Base-by-base conservation (phyloP, 2,888 invertebrate genomes). In the Drosophila nr. medialis region DNA sequence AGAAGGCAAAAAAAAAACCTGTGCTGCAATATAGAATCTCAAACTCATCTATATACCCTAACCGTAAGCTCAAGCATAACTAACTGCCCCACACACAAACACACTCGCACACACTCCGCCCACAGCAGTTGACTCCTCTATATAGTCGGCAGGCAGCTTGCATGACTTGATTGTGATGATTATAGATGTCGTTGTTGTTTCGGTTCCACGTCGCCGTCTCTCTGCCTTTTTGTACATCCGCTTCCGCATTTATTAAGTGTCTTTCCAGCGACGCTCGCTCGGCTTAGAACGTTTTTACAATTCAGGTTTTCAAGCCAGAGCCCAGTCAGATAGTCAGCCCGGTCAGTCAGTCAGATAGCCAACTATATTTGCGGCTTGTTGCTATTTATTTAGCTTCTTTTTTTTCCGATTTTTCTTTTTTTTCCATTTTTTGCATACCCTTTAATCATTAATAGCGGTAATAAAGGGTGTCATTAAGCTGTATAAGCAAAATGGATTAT, bases 201-300 rank as follows among this genome's bases (percentile, higher is more conserved):
- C 59, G 61, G 75, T 75, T 72, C 68, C 72, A 64, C 59, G 49
- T 67, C 77, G 56, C 15, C 54, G 51, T 71, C 64, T 69, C 50
- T 75, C 53, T 75, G 67, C 45, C 72, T 87, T 77, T 89, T 90
- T 81, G 83, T 88, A 91, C 91, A 91, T 91, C 91, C 91, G 91
- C 91, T 91, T 91, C 91, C 91, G 91, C 91, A 91, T 91, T 91
- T 91, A 88, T 90, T 88, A 90, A 90, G 90, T 90, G 86, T 87
- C 88, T 87, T 89, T 89, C 81, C 88, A 86, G 77, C 84, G 80
- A 75, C 65, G 70, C 62, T 82, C 78, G 75, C 62, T 80, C 78
- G 75, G 74, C 77, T 86, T 85, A 87, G 86, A 87, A 87, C 85
- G 83, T 83, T 89, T 88, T 89, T 89, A 87, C 88, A 87, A 86